phyloP scores from a whole-genome alignment of 1,140 invertebrate species.

The Goniozus legneri region DNA sequence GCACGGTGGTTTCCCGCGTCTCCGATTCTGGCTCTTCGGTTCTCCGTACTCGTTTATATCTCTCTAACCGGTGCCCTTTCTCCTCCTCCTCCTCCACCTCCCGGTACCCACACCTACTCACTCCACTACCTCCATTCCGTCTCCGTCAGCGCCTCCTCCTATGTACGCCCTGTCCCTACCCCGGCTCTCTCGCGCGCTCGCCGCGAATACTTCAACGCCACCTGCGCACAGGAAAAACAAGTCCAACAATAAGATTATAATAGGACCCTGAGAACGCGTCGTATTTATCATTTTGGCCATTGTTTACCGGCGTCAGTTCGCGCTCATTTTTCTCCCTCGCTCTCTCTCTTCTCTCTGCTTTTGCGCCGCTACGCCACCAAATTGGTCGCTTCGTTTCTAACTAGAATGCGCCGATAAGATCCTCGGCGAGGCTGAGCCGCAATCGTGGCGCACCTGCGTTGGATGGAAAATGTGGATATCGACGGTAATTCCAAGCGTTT shows the following conservation, averaged over 20 bases:
- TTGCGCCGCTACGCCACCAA: too few species aligned
- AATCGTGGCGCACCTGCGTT: too few species aligned
- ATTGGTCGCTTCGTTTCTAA: too few species aligned
- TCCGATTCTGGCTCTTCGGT: conserved; percentile 36
- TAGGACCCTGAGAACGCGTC: conserved; percentile 43
- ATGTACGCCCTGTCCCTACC: conserved; percentile 4
- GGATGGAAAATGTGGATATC: too few species aligned
- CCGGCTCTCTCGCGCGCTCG: conserved; percentile 9
- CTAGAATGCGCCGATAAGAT: too few species aligned
- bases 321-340: conserved; percentile 40
- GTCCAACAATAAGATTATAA: conserved; percentile 53
- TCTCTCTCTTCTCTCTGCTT: conserved; percentile 8
- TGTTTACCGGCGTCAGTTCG: conserved; percentile 41
- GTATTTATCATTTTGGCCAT: conserved; percentile 51
- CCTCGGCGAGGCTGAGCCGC: too few species aligned
- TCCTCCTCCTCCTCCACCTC: conserved; percentile 12
- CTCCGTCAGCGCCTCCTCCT: conserved; percentile 7
- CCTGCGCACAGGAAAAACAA: conserved; percentile 46
- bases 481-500: too few species aligned
- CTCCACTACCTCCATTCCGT: conserved; percentile 1
- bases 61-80: conserved; percentile 32
- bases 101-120: neutral
- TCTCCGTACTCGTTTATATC: conserved; percentile 53
- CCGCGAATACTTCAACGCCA: conserved; percentile 33
- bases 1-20: conserved; percentile 18